A percentile compares a stretch with the other conserved stretches of the same genome.
Evolutionary conservation across 2,797 vertebrate species (phyloP).

Genomic region (Sebastiscus tertius): DNA sequence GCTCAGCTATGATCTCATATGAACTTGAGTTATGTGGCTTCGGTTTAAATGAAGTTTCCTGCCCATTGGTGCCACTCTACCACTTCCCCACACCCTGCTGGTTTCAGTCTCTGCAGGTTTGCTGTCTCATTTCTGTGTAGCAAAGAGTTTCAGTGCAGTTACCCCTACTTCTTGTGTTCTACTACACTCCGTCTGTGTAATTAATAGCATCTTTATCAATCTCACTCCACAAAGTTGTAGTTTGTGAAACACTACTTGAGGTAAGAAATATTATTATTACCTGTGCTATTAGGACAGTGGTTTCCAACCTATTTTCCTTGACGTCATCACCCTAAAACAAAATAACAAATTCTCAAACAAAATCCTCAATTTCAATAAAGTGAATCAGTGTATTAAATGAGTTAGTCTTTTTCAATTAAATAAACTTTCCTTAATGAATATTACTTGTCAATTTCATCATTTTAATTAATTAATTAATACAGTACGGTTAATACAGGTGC

Average conservation of each 20-base stretch:
- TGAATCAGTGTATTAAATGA: too few relatives aligned
- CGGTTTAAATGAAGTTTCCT: conserved; percentile 27
- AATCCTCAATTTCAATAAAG: too few relatives aligned
- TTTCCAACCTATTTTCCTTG: too few relatives aligned
- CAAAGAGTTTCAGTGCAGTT: not conserved
- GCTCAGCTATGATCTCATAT: not conserved
- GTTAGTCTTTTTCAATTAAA: too few relatives aligned
- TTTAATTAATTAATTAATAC: too few relatives aligned
- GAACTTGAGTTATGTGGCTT: not conserved
- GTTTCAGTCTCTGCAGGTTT: not conserved
- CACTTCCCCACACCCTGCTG: not conserved
- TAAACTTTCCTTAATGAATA: too few relatives aligned
- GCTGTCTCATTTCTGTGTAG: not conserved
- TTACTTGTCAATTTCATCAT: too few relatives aligned
- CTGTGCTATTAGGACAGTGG: not conserved
- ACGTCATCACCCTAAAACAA: too few relatives aligned
- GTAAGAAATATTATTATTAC: not conserved
- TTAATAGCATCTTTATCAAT: not conserved
- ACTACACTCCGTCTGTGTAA: too few relatives aligned
- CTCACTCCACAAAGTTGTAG: not conserved
- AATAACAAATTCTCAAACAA: too few relatives aligned
- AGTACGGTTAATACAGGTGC: too few relatives aligned
- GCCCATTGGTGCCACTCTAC: accelerated
- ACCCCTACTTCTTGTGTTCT: not conserved
- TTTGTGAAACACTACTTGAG: not conserved